Evolutionary conservation across 2,113 vertebrate genomes (phyloP).

Genomic region (Seriola dumerili): DNA sequence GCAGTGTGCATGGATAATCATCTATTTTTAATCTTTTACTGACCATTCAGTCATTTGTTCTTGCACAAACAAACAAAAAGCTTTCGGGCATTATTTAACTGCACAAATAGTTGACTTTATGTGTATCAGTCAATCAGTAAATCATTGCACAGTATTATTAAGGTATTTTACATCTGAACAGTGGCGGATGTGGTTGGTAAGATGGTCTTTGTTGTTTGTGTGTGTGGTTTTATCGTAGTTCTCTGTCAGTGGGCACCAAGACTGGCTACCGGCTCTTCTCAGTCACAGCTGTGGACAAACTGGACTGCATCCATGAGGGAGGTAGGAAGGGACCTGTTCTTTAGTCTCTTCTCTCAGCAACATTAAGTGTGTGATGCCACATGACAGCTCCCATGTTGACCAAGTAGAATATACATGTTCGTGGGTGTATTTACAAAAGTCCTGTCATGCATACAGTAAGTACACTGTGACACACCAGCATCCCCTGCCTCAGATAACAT

Average conservation of each 20-base stretch:
- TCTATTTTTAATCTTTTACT: not conserved
- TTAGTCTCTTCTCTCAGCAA: not conserved
- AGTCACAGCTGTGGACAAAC: slow-evolving; percentile 92
- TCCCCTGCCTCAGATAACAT: slow-evolving; percentile 6
- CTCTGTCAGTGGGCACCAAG: slow-evolving; percentile 93
- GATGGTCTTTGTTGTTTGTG: not conserved
- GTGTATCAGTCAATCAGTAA: not conserved
- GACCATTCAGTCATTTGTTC: not conserved
- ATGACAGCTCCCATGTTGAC: not conserved
- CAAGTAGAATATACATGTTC: not conserved
- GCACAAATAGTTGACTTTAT: no score
- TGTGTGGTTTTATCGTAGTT: slow-evolving; percentile 79
- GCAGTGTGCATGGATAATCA: not conserved
- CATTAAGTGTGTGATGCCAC: not conserved
- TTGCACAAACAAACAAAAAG: no score
- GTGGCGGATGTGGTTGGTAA: not conserved
- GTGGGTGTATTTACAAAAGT: not conserved
- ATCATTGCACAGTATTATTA: not conserved
- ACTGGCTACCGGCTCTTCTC: slow-evolving; percentile 94
- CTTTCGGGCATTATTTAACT: not conserved
- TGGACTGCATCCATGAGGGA: slow-evolving; percentile 95
- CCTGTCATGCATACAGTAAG: not conserved
- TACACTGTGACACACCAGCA: slow-evolving; percentile 3
- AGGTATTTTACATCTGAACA: not conserved
- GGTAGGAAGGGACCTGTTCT: slow-evolving; percentile 81